Evolutionary conservation across 2,797 vertebrate genomes (phyloP).

Genomic region (Melanitta fusca): DNA sequence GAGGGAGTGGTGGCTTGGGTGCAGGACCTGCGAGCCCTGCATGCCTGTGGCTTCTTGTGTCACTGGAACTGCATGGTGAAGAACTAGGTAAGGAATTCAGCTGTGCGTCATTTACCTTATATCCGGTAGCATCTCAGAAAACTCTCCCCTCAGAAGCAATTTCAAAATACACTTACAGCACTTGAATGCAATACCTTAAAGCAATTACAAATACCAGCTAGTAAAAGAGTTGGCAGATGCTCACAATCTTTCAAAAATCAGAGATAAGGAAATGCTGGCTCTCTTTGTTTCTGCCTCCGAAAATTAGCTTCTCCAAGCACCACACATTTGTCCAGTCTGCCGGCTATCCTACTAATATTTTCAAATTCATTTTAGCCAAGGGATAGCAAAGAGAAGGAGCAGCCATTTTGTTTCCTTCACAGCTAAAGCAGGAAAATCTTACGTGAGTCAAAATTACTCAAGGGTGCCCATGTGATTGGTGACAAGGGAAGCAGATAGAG

Average conservation of each 20-base stretch:
- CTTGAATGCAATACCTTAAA: neutral
- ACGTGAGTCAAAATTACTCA: neutral
- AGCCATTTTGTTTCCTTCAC: neutral
- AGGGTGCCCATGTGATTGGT: neutral
- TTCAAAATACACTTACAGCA: neutral
- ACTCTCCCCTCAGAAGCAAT: neutral
- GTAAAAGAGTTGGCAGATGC: neutral
- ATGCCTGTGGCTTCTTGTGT: constrained; percentile 49
- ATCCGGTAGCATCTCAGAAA: neutral
- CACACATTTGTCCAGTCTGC: neutral
- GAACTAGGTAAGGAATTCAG: neutral
- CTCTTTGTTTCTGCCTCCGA: neutral
- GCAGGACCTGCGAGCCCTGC: neutral
- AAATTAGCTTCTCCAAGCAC: neutral
- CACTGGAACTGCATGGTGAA: neutral
- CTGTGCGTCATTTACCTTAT: neutral
- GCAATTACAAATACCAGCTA: neutral
- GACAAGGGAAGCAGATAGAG: neutral
- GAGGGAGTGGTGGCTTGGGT: neutral
- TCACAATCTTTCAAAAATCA: neutral
- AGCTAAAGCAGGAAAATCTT: neutral
- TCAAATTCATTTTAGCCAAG: neutral
- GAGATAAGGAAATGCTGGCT: neutral
- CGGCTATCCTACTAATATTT: neutral
- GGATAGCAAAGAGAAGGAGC: neutral